Evolutionary conservation across 1,140 invertebrate genomes (phyloP), one percentile per base, ranked within the genome.

Genomic region (Luehdorfia chinensis): DNA sequence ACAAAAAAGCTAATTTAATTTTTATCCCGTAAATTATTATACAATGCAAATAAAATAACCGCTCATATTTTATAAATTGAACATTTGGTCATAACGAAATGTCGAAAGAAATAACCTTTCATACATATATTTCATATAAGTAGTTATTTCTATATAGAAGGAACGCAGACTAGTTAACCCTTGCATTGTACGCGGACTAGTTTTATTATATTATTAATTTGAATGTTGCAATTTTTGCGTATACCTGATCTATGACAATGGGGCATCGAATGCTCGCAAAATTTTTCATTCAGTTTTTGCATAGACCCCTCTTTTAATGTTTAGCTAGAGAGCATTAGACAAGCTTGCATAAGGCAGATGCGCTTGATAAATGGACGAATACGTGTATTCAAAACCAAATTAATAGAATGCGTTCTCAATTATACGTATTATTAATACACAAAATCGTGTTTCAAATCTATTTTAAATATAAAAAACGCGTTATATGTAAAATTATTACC

Each of bases 171-270:
- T 6, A 57, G 46, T 55, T 69, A 84, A 84, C 78, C 78, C 77
- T 75, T 76, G 19, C 62, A 56, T 59, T 56, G 61, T 50, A 32
- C 50, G 58, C 61, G 65, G 32, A 69, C 68, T 63, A 73, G 58
- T 75, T 79, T 73, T 77, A 81, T 81, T 81, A 78, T 80, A 77
- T 81, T 76, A 81, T 79, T 76, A 84, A 84, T 84, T 80, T 83
- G 80, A 84, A 83, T 83, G 78, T 83, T 77, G 76, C 76, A 55
- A 77, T 79, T 79, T n/a, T 81, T 72, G 66, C 66, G 63, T 84
- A 66, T 77, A 84, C 80, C 80, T 84, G 80, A 75, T 72, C 64
- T 68, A 72, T 67, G 55, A 84, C 71, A 81, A 84, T 66, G 49
- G 76, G 49, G 36, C 36, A 56, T 50, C 44, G 58, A 50, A 34